phyloP scores from a whole-genome alignment of 2,888 invertebrate species.

The Hirtodrosophila trivittata region DNA sequence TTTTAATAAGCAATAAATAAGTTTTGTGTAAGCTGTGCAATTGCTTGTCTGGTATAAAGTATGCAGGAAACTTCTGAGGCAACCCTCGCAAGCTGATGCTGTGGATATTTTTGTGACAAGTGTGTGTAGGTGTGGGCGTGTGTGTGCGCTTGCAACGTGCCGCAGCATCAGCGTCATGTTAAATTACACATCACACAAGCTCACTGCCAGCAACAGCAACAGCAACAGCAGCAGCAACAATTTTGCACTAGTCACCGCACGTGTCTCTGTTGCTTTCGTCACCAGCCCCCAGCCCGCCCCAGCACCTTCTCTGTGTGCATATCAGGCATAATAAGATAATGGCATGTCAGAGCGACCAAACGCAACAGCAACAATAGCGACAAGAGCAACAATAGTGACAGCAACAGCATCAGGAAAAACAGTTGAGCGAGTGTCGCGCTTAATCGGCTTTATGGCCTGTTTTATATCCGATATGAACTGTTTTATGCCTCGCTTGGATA shows the following conservation, averaged over 20 bases:
- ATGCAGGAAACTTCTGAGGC: not conserved
- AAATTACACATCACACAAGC: constrained; percentile 68
- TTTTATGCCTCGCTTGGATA: constrained; percentile 47
- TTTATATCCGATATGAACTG: constrained; percentile 78
- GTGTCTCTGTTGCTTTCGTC: constrained; percentile 47
- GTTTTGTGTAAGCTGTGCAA: no score
- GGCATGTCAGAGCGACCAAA: constrained; percentile 63
- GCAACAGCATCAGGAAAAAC: constrained; percentile 41
- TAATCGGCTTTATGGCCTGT: constrained; percentile 80
- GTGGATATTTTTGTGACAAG: constrained; percentile 28
- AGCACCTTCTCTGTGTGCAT: constrained; percentile 33
- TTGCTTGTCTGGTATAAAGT: no score
- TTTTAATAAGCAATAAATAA: no score
- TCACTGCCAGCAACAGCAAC: constrained; percentile 34
- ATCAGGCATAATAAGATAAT: constrained; percentile 75
- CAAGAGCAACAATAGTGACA: constrained; percentile 21
- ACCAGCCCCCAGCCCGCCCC: no score
- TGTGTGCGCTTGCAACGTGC: constrained; percentile 60
- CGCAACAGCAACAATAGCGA: constrained; percentile 29
- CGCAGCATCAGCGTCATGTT: constrained; percentile 69
- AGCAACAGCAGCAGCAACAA: constrained; percentile 35
- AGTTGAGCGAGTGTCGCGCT: constrained; percentile 72
- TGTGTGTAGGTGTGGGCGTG: constrained; percentile 20
- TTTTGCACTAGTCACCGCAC: constrained; percentile 67
- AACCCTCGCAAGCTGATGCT: constrained; percentile 54